phyloP scores from a whole-genome alignment of 2,113 vertebrate genomes.

The Bos indicus region DNA sequence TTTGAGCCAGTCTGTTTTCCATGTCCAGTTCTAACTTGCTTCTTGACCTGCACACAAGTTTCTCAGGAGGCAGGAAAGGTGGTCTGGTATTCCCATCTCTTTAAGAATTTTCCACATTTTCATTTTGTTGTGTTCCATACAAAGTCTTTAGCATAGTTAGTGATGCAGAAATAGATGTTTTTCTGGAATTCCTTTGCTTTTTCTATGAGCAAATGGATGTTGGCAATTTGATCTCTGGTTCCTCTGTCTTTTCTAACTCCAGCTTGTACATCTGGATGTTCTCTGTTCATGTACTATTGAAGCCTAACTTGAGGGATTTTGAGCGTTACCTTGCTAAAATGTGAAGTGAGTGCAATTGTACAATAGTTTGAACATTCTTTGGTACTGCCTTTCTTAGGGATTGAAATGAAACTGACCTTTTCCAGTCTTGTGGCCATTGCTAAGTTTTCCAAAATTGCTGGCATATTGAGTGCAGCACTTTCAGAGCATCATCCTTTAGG shows the following conservation, averaged over 20 bases:
- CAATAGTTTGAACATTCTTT: not conserved
- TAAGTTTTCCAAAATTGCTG: not conserved
- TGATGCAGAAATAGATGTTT: not conserved
- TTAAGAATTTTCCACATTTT: not conserved
- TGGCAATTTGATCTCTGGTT: not conserved
- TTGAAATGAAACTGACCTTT: not conserved
- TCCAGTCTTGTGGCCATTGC: not conserved
- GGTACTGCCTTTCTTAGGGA: not conserved
- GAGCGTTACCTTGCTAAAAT: not conserved
- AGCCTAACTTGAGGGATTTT: not conserved
- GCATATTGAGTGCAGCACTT: not conserved
- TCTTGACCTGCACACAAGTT: not conserved
- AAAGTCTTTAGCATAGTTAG: not conserved
- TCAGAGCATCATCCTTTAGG: not conserved
- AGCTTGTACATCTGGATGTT: not conserved
- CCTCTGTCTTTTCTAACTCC: not conserved
- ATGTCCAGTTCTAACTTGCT: not conserved
- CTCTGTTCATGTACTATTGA: not conserved
- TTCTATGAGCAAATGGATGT: not conserved
- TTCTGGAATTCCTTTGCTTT: not conserved
- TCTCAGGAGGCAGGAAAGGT: not conserved
- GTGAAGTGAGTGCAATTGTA: not conserved
- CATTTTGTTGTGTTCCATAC: not conserved
- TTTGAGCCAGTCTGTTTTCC: not conserved
- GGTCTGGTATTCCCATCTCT: not conserved